Conservation (phyloP, 2,113 vertebrate species). For the Phalacrocorax brasilianus region DNA sequence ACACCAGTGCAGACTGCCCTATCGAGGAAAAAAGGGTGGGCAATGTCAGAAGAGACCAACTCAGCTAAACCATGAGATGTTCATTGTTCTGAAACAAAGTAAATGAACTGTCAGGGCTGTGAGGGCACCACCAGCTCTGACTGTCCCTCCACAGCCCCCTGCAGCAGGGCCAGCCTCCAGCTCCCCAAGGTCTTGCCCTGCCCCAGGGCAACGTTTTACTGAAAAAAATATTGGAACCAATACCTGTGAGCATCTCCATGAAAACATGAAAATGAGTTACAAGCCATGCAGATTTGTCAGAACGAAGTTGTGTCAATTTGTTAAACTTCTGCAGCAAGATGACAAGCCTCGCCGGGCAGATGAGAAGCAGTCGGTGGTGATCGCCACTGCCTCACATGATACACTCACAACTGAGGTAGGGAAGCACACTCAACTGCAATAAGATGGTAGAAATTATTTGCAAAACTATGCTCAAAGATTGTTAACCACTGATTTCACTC, state of each 20-base stretch:
- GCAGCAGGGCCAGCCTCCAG: not conserved
- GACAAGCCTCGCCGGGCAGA: fast-evolving
- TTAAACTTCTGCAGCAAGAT: not conserved
- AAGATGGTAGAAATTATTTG: not conserved
- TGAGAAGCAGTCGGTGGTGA: fast-evolving
- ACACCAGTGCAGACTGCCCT: not conserved
- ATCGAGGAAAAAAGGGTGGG: not conserved
- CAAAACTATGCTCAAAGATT: not conserved
- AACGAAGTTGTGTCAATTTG: not conserved
- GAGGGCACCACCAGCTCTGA: not conserved
- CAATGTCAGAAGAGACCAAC: not conserved
- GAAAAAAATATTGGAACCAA: not conserved
- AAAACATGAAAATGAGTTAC: not conserved
- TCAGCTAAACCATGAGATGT: not conserved
- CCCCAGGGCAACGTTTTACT: not conserved
- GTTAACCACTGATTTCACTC: not conserved
- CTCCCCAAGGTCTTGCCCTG: not conserved
- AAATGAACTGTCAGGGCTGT: not conserved
- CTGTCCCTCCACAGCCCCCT: not conserved
- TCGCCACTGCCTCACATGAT: not conserved
- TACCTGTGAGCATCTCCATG: not conserved
- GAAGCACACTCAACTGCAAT: not conserved
- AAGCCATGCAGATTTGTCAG: not conserved
- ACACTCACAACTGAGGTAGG: not conserved
- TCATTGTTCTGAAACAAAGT: not conserved